These are phyloP conservation scores for Noctua janthe DNA, from an alignment of 2,888 invertebrate species.

Conservation along the genomic window DNA sequence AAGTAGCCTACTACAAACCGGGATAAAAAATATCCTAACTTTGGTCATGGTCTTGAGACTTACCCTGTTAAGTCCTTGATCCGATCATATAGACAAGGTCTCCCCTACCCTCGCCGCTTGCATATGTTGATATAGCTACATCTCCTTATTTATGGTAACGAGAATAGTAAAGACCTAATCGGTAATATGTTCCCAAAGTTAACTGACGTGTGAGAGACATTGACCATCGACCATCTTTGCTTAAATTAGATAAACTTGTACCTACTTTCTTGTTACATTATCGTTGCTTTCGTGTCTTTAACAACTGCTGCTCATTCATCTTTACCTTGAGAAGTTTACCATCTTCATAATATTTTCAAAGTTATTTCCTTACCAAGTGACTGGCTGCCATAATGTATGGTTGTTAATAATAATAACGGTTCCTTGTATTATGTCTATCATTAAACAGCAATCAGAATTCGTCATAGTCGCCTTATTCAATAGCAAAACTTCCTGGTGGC, in stretches of 20 bases:
- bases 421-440: constrained; percentile 45
- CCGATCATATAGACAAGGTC: no score
- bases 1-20: background rate
- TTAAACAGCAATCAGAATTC: constrained; percentile 54
- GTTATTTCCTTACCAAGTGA: constrained; percentile 7
- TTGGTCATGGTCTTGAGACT: background rate
- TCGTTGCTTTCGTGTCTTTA: background rate
- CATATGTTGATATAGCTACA: background rate
- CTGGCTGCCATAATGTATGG: constrained; percentile 5
- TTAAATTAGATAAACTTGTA: background rate
- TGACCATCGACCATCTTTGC: constrained; percentile 14
- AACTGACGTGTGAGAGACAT: constrained; percentile 21
- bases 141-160: constrained; percentile 8
- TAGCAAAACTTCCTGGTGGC: constrained; percentile 46
- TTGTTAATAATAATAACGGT: constrained; percentile 39
- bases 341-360: constrained; percentile 6
- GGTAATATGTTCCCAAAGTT: constrained; percentile 27
- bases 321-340: constrained; percentile 9
- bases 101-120: no score
- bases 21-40: background rate
- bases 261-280: background rate
- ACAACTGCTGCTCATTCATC: background rate
- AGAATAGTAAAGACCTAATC: constrained; percentile 14
- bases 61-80: background rate
- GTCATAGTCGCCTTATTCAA: constrained; percentile 48